These are phyloP conservation scores for Sminthurinus aureus DNA, from an alignment of 2,888 invertebrate species.

Conservation along the genomic window DNA sequence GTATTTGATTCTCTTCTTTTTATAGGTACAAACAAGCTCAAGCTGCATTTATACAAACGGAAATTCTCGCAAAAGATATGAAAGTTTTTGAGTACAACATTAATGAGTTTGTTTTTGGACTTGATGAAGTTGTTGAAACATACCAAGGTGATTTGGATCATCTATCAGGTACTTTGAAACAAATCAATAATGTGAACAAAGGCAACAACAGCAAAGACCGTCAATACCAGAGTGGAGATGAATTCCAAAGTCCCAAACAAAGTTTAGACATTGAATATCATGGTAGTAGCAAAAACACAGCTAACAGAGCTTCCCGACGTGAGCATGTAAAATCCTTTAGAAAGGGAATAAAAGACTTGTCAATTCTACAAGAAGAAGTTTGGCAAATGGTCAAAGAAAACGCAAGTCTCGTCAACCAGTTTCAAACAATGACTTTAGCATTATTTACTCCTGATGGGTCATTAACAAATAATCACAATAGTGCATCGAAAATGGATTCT, in stretches of 20 bases:
- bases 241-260: not conserved
- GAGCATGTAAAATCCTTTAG: constrained; percentile 57
- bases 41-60: constrained; percentile 82
- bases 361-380: constrained; percentile 63
- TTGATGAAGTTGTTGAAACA: constrained; percentile 57
- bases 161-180: constrained; percentile 56
- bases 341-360: constrained; percentile 61
- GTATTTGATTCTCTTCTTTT: too few relatives aligned
- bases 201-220: not conserved
- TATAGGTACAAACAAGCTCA: constrained; percentile 84
- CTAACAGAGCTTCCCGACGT: constrained; percentile 9
- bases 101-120: constrained; percentile 63
- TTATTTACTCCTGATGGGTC: constrained; percentile 50
- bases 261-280: constrained; percentile 4
- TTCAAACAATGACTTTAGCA: constrained; percentile 61
- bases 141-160: constrained; percentile 59
- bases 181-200: constrained; percentile 36
- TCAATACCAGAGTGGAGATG: not conserved
- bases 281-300: not conserved
- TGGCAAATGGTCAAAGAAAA: constrained; percentile 64
- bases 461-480: not conserved
- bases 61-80: constrained; percentile 81
- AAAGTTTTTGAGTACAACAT: constrained; percentile 65
- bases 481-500: constrained; percentile 6
- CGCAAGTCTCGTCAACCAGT: constrained; percentile 63